Evolutionary conservation across 2,797 vertebrate genomes (phyloP).

Genomic region (Micropoecilia bifurca): DNA sequence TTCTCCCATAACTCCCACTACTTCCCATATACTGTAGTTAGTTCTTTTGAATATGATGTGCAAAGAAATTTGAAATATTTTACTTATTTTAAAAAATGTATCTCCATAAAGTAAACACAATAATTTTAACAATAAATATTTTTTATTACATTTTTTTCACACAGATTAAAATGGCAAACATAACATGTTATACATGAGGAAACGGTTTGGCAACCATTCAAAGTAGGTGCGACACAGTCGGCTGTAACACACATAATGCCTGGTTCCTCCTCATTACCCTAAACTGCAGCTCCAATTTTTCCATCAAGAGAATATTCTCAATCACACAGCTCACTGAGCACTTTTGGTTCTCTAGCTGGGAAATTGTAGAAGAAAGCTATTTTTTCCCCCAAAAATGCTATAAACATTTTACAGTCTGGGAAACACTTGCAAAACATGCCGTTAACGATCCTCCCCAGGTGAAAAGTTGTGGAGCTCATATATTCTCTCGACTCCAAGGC

Average conservation of each 20-base stretch:
- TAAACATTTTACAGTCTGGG: slow-evolving; percentile 29
- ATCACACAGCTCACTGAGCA: slow-evolving; percentile 16
- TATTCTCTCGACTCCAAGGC: slow-evolving; percentile 1
- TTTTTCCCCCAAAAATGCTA: background rate
- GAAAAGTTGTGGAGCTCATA: slow-evolving; percentile 19
- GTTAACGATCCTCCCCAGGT: slow-evolving; percentile 19
- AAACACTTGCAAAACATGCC: slow-evolving; percentile 21
- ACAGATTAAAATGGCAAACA: slow-evolving; percentile 24
- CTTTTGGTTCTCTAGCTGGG: slow-evolving; percentile 17
- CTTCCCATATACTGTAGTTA: background rate
- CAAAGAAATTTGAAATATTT: background rate
- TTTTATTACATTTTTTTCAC: slow-evolving; percentile 37
- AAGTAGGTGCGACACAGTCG: slow-evolving; percentile 31
- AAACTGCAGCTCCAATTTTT: slow-evolving; percentile 14
- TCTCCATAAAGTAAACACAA: background rate
- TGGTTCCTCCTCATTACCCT: slow-evolving; percentile 9
- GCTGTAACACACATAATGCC: slow-evolving; percentile 4
- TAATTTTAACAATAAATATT: slow-evolving; percentile 17
- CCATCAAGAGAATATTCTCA: slow-evolving; percentile 22
- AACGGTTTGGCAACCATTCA: slow-evolving; percentile 6
- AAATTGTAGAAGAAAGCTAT: slow-evolving; percentile 13
- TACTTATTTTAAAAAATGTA: background rate
- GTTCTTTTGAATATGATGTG: background rate
- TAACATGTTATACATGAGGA: slow-evolving; percentile 27
- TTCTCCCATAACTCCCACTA: background rate